These are phyloP conservation scores for Vesta saturnalis DNA, from an alignment of 2,888 invertebrate genomes.

Conservation along the genomic window DNA sequence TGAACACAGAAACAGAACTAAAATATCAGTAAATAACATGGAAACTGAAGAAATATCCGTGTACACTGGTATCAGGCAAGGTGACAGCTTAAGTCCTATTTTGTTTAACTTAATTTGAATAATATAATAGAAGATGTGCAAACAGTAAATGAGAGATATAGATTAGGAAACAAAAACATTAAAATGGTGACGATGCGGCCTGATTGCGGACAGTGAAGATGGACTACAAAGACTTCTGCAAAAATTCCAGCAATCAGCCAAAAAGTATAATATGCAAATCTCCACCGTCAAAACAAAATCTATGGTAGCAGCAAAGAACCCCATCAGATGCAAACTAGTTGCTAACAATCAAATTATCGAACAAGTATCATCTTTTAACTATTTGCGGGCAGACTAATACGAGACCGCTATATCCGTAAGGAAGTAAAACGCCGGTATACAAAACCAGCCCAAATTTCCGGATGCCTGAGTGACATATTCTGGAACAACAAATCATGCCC, in stretches of 20 bases:
- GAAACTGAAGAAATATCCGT: conserved; percentile 10
- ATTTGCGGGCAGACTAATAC: neutral
- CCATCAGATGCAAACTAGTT: neutral
- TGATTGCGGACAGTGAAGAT: conserved; percentile 2
- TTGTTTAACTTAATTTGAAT: conserved; percentile 11
- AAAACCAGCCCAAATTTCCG: no score
- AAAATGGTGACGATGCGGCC: conserved; percentile 10
- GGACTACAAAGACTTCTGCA: conserved; percentile 10
- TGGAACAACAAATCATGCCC: neutral
- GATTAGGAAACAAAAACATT: conserved; percentile 13
- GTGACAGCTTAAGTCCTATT: no score
- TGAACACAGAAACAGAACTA: conserved; percentile 4
- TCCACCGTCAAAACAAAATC: neutral
- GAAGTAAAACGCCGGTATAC: no score
- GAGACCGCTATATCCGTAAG: neutral
- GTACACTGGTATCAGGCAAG: conserved; percentile 5
- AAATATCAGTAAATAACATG: conserved; percentile 14
- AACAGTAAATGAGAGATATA: conserved; percentile 8
- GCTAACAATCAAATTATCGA: no score
- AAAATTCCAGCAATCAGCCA: neutral
- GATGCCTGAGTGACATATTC: neutral
- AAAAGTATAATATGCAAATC: neutral
- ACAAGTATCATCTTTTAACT: neutral
- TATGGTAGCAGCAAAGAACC: neutral
- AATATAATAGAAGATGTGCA: no score